These are phyloP conservation scores for Andrena bicolor DNA, from an alignment of 2,888 invertebrate genomes.

Conservation along the genomic window DNA sequence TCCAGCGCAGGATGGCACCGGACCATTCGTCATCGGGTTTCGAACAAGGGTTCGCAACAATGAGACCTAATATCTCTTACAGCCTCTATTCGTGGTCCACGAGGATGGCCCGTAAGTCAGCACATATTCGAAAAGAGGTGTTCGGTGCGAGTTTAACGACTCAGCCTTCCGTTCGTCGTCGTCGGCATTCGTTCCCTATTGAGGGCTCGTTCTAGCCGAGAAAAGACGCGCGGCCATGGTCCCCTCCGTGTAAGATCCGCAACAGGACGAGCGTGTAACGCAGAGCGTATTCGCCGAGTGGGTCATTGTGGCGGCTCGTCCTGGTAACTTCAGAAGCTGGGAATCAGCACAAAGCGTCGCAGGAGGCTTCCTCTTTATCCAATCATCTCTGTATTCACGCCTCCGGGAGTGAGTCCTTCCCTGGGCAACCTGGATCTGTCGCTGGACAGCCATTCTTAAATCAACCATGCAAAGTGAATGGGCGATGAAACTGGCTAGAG, in stretches of 20 bases:
- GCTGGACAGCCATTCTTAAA: conserved; percentile 55
- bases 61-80: conserved; percentile 17
- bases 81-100: conserved; percentile 17
- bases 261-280: conserved; percentile 29
- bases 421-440: conserved; percentile 70
- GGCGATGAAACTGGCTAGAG: not conserved
- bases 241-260: conserved; percentile 49
- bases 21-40: not conserved
- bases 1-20: not conserved
- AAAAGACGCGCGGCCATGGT: conserved; percentile 51
- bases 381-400: conserved; percentile 83
- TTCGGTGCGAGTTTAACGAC: conserved; percentile 49
- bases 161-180: conserved; percentile 44
- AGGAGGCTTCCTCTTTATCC: conserved; percentile 79
- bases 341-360: conserved; percentile 64
- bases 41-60: conserved; percentile 13
- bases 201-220: conserved; percentile 32
- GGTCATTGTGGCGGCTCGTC: conserved; percentile 71
- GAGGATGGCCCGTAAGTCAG: conserved; percentile 28
- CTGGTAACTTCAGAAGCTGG: conserved; percentile 70
- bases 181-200: conserved; percentile 56
- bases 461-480: conserved; percentile 46
- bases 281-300: conserved; percentile 40
- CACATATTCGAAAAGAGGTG: conserved; percentile 7
- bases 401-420: conserved; percentile 63